Conservation (phyloP, 2,888 invertebrate species). For the Carcina quercana region DNA sequence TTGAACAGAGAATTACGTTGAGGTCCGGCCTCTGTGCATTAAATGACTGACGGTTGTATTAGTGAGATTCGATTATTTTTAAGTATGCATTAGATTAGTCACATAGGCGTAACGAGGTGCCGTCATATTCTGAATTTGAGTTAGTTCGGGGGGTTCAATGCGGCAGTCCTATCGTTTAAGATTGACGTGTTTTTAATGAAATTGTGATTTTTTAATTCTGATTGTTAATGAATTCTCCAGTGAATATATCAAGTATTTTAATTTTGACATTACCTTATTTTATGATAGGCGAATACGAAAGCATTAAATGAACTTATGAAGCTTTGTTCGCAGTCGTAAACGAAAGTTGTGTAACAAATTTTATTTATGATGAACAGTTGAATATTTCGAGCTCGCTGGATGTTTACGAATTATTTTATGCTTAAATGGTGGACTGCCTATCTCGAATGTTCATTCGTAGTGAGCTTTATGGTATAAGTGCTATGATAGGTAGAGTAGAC, state of each 20-base stretch:
- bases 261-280: too few relatives aligned
- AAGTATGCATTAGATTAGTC: conserved; percentile 67
- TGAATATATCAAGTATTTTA: conserved; percentile 28
- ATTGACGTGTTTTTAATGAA: conserved; percentile 23
- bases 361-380: too few relatives aligned
- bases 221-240: conserved; percentile 39
- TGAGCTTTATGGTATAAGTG: conserved; percentile 52
- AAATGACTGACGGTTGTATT: conserved; percentile 19
- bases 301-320: too few relatives aligned
- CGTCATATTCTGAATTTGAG: conserved; percentile 70
- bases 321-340: too few relatives aligned
- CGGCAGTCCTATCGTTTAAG: conserved; percentile 54
- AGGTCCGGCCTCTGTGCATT: too few relatives aligned
- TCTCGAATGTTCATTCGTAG: conserved; percentile 53
- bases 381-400: too few relatives aligned
- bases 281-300: too few relatives aligned
- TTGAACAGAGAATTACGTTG: too few relatives aligned
- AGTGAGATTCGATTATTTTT: conserved; percentile 46
- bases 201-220: conserved; percentile 35
- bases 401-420: conserved; percentile 22
- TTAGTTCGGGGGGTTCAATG: conserved; percentile 56
- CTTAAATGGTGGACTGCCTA: conserved; percentile 53
- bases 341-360: too few relatives aligned
- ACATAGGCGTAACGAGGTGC: conserved; percentile 55
- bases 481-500: conserved; percentile 57